Evolutionary conservation across 2,113 vertebrate species (phyloP).

Genomic region (Coptodon bakossiorum): DNA sequence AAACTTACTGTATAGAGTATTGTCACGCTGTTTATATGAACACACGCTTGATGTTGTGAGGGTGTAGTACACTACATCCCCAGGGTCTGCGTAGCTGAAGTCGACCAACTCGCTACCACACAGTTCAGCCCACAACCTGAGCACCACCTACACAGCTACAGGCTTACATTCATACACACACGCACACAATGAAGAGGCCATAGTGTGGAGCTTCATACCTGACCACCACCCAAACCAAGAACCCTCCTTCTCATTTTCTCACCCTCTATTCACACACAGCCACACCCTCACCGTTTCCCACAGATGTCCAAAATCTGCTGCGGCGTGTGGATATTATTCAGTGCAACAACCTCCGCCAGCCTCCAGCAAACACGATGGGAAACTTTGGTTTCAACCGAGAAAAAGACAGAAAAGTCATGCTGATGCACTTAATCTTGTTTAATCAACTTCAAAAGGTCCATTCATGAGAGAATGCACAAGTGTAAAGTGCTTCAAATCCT

Average conservation of each 20-base stretch:
- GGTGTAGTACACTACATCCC: conserved; percentile 6
- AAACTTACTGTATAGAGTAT: background rate
- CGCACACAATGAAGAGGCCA: conserved; percentile 23
- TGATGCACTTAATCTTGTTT: background rate
- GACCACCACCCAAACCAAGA: background rate
- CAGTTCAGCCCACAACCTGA: conserved; percentile 55
- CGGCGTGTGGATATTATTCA: conserved; percentile 11
- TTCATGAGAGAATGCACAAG: conserved; percentile 27
- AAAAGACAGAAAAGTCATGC: background rate
- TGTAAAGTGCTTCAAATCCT: conserved; percentile 20
- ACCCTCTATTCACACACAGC: background rate
- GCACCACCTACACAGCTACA: conserved; percentile 53
- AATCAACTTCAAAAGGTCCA: conserved; percentile 33
- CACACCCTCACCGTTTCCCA: background rate
- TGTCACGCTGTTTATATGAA: background rate
- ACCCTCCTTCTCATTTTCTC: background rate
- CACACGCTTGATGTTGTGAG: background rate
- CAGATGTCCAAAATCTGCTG: conserved; percentile 9
- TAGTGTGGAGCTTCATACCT: conserved; percentile 27
- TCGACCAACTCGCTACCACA: conserved; percentile 51
- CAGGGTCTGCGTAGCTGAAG: conserved; percentile 14
- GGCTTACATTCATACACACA: background rate
- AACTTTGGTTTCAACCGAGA: background rate
- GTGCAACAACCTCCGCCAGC: conserved; percentile 3
- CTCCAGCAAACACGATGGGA: conserved; percentile 35